Percentiles rank a stretch among this genome's conserved stretches.
These are phyloP conservation scores for Anser brachyrhynchus DNA, from an alignment of 2,113 vertebrate species.

Conservation along the genomic window DNA sequence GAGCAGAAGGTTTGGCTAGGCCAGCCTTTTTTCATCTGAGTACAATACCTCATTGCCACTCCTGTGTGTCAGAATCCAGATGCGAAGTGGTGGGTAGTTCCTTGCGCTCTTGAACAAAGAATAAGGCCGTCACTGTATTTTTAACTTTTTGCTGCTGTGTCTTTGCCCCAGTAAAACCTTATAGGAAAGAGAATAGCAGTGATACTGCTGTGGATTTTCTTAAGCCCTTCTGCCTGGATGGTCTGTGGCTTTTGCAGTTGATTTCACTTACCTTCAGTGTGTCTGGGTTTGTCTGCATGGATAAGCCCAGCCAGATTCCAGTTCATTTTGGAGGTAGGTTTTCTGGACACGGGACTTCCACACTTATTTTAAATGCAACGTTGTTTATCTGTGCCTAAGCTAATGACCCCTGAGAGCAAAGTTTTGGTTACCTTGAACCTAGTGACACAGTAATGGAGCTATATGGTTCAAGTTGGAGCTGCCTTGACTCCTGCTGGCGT, in stretches of 20 bases:
- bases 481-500: background rate
- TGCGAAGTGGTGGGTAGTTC: background rate
- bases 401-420: background rate
- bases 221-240: background rate
- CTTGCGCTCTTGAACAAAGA: background rate
- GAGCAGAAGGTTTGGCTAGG: background rate
- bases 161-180: background rate
- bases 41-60: background rate
- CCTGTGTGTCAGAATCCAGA: background rate
- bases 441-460: background rate
- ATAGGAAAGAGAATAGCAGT: background rate
- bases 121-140: background rate
- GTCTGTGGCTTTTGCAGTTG: background rate
- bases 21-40: background rate
- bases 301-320: background rate
- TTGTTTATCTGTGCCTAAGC: background rate
- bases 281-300: background rate
- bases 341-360: background rate
- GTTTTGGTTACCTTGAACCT: background rate
- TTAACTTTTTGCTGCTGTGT: background rate
- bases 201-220: background rate
- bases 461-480: background rate
- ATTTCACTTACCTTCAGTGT: background rate
- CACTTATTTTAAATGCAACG: background rate
- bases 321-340: background rate